Conservation (phyloP, 2,113 vertebrate species). For the Spermophilus dauricus region DNA sequence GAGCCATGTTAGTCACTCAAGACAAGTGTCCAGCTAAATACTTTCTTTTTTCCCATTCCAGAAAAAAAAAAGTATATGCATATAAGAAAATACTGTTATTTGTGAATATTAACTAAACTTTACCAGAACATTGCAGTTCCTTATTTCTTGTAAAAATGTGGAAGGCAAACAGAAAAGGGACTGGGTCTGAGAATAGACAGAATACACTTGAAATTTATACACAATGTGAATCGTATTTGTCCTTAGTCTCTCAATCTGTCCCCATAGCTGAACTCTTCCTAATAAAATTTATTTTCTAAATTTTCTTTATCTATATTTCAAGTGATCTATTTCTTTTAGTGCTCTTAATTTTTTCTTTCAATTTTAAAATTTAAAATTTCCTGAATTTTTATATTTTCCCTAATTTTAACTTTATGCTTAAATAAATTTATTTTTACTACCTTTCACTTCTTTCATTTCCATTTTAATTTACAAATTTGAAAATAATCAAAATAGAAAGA, state of each 20-base stretch:
- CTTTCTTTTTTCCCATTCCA: background rate
- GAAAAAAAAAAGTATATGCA: background rate
- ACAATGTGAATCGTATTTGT: background rate
- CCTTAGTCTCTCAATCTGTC: background rate
- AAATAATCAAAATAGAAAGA: background rate
- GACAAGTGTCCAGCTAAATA: background rate
- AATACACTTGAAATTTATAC: background rate
- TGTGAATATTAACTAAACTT: background rate
- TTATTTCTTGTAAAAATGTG: background rate
- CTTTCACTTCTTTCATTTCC: background rate
- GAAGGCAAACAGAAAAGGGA: background rate
- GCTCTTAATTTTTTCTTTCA: background rate
- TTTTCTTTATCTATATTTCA: slow-evolving; percentile 4
- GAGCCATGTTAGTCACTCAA: background rate
- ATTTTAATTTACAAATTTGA: background rate
- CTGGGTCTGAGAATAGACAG: background rate
- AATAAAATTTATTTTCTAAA: background rate
- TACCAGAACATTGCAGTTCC: background rate
- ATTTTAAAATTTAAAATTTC: background rate
- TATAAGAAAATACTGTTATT: background rate
- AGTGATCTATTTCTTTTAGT: background rate
- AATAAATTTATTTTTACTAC: background rate
- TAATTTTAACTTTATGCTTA: background rate
- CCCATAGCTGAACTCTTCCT: background rate
- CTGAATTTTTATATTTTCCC: background rate